Evolutionary conservation across 2,888 invertebrate genomes (phyloP), one percentile per base, ranked within the genome.

Genomic region (Tyria jacobaeae): DNA sequence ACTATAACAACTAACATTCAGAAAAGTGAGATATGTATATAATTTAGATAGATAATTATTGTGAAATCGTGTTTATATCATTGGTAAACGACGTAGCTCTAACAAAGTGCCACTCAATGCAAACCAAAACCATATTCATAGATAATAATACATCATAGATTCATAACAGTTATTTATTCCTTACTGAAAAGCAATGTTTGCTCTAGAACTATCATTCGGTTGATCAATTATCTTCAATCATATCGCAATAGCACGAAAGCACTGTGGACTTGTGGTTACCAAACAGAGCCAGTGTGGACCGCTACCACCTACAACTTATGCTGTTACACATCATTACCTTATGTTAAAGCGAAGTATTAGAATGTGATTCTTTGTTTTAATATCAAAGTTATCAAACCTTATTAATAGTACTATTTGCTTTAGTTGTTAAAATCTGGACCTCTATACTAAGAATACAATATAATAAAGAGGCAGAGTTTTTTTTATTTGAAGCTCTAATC

Each of bases 181-280:
- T 62, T 67, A 65, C 60, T 61, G 53, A 61, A 64, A 72, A 62
- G 68, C 65, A 62, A 76, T 77, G 69, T 72, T 77, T 75, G 79
- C 71, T 78, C 76, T 70, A 79, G 71, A 80, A 75, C 78, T 76
- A 81, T 84, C 80, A 84, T 80, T 78, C 71, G 64, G 62, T 60
- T 57, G 75, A 81, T 80, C 81, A 79, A 84, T 84, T 84, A 84
- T 81, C 76, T 76, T 81, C 73, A 81, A 81, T 82, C 79, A 81
- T 84, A 79, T 75, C 73, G 80, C 75, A 83, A 83, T 52, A 24
- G 44, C 51, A 56, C 44, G 37, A 31, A 51, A 17, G 37, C 25
- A 39, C n/a, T n/a, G 51, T 41, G 37, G 57, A 52, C 61, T 64
- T 44, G 78, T 72, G 71, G 59, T 85, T 83, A 79, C 80, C 70